Evolutionary conservation across 2,113 vertebrate species (phyloP).

Genomic region (Indicator maculatus): DNA sequence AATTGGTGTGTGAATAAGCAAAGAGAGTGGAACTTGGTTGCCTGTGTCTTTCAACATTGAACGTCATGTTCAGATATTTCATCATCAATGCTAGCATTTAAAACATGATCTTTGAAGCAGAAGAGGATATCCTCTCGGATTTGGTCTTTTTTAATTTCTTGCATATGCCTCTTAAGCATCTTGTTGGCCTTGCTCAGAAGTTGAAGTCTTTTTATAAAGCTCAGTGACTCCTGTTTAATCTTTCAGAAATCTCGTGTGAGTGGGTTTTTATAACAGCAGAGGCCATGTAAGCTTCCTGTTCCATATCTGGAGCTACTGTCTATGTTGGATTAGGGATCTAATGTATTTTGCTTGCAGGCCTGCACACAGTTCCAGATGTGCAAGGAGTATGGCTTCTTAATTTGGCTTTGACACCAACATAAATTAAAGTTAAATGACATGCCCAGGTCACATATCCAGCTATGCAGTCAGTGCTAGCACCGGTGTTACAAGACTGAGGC

Average conservation of each 20-base stretch:
- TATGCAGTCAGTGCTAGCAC: background rate
- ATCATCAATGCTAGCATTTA: background rate
- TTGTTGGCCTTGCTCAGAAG: background rate
- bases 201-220: background rate
- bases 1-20: background rate
- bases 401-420: background rate
- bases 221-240: background rate
- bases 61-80: background rate
- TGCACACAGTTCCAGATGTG: background rate
- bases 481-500: background rate
- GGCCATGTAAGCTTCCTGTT: background rate
- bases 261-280: background rate
- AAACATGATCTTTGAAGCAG: background rate
- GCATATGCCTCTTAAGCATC: background rate
- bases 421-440: background rate
- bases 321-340: background rate
- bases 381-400: background rate
- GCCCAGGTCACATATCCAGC: accelerated
- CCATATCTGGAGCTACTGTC: background rate
- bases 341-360: background rate
- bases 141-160: background rate
- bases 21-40: background rate
- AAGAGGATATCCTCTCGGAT: background rate
- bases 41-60: background rate
- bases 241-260: background rate